These are phyloP conservation scores for Lymantria dispar DNA, from an alignment of 2,888 invertebrate genomes.

Conservation along the genomic window DNA sequence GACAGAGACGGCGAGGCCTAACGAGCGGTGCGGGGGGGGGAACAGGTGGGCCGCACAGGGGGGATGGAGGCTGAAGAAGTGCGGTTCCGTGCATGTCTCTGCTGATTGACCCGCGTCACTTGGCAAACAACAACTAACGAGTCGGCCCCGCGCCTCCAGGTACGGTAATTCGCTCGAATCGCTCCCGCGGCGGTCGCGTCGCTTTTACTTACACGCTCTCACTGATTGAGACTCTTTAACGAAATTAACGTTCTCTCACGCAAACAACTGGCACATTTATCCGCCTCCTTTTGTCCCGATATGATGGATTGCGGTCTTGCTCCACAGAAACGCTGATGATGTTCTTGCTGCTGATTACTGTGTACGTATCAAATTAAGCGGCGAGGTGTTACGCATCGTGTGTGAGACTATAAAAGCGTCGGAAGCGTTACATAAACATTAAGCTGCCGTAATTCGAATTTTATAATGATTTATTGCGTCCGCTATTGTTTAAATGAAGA, in stretches of 20 bases:
- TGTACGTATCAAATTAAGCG: constrained; percentile 65
- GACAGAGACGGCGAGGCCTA: constrained; percentile 79
- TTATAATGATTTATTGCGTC: constrained; percentile 66
- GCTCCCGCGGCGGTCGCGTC: constrained; percentile 69
- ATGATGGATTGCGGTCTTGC: constrained; percentile 78
- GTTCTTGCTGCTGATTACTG: constrained; percentile 71
- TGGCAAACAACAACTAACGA: constrained; percentile 83
- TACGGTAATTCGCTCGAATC: constrained; percentile 70
- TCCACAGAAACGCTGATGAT: constrained; percentile 70
- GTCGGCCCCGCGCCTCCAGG: constrained; percentile 78
- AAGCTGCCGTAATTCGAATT: constrained; percentile 55
- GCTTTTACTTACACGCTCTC: constrained; percentile 69
- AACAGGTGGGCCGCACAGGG: constrained; percentile 33
- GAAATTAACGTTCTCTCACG: constrained; percentile 77
- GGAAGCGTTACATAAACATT: constrained; percentile 61
- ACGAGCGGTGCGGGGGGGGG: constrained; percentile 60
- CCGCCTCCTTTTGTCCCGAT: constrained; percentile 73
- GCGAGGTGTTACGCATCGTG: constrained; percentile 49
- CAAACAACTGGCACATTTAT: constrained; percentile 70
- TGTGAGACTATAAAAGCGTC: constrained; percentile 42
- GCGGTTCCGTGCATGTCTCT: constrained; percentile 82
- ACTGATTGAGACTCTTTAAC: constrained; percentile 80
- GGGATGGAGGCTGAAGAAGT: constrained; percentile 70
- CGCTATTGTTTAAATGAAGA: constrained; percentile 46
- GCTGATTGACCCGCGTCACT: constrained; percentile 83